phyloP scores from a whole-genome alignment of 64 coral and sea anemone species.

The Montipora sp. region DNA sequence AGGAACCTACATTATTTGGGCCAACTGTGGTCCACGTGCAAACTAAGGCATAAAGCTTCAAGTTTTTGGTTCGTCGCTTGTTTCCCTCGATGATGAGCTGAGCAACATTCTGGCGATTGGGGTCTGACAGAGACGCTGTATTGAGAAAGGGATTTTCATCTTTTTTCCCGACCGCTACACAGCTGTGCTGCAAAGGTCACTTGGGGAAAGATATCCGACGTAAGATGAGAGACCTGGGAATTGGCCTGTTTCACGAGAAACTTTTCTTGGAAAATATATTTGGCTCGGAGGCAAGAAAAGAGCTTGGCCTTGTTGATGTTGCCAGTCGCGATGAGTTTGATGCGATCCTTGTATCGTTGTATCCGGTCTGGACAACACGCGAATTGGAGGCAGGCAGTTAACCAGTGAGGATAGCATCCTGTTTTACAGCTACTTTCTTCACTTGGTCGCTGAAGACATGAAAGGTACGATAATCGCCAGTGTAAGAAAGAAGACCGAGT shows the following conservation, averaged over 20 bases:
- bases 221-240: not conserved
- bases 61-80: too few relatives aligned
- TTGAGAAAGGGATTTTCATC: not conserved
- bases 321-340: not conserved
- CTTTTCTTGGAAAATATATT: slow-evolving; percentile 11
- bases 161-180: not conserved
- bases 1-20: too few relatives aligned
- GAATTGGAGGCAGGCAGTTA: not conserved
- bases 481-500: not conserved
- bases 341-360: not conserved
- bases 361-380: not conserved
- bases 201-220: slow-evolving; percentile 7
- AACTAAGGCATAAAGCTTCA: too few relatives aligned
- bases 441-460: not conserved
- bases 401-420: too few relatives aligned
- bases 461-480: not conserved
- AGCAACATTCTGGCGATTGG: too few relatives aligned
- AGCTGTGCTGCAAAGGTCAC: slow-evolving; percentile 12
- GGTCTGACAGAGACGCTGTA: too few relatives aligned
- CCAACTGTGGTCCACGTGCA: too few relatives aligned
- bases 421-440: not conserved
- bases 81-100: too few relatives aligned
- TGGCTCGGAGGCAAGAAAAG: slow-evolving; percentile 5
- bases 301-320: not conserved
- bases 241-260: not conserved